phyloP scores from a whole-genome alignment of 64 coral and sea anemone genomes.

The Actinia tenebrosa region DNA sequence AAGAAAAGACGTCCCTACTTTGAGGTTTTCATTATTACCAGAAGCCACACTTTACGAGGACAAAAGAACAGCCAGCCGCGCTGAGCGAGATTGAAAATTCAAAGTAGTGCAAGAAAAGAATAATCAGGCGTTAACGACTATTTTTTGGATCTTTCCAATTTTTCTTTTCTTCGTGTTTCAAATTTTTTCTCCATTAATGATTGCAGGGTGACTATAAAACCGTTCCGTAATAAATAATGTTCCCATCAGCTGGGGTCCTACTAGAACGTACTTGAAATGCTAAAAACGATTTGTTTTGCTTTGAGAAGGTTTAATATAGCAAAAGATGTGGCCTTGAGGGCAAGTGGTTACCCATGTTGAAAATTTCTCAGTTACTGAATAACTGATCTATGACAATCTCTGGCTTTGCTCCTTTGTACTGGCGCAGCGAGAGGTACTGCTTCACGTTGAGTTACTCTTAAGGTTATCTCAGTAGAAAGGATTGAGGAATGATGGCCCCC shows the following conservation, averaged over 20 bases:
- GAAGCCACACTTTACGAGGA: not conserved
- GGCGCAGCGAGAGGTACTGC: not conserved
- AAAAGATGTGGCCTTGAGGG: not conserved
- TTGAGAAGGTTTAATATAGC: constrained; percentile 39
- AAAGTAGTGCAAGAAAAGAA: not conserved
- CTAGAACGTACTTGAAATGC: constrained; percentile 45
- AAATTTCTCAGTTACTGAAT: not conserved
- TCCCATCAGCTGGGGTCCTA: constrained; percentile 42
- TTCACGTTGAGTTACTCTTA: not conserved
- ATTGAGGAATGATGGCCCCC: not conserved
- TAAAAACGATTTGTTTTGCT: constrained; percentile 38
- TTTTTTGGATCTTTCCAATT: not conserved
- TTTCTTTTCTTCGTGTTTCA: not conserved
- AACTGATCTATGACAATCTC: not conserved
- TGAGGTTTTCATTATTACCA: not conserved
- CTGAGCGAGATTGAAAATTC: not conserved
- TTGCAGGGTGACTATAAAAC: not conserved
- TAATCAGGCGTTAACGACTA: not conserved
- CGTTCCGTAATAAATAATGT: not conserved
- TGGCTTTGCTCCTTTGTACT: not conserved
- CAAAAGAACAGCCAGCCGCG: not conserved
- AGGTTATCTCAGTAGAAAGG: not conserved
- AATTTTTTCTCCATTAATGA: not conserved
- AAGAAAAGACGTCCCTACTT: not conserved
- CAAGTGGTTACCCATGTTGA: not conserved